Base-by-base conservation (phyloP, 2,888 invertebrate species). In the Cosmia pyralina region DNA sequence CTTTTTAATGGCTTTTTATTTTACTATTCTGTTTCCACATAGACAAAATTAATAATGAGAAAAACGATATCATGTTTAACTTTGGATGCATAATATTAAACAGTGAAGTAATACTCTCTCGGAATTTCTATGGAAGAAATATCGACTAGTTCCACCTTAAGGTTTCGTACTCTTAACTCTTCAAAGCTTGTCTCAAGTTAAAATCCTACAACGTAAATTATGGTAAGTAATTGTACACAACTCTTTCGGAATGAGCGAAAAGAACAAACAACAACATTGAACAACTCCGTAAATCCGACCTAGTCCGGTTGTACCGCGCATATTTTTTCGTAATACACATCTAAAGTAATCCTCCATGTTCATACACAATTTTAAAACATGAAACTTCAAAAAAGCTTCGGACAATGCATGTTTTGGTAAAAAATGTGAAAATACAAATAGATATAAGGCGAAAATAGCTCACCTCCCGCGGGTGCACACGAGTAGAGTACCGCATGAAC, bases 401-500 rank as follows among this genome's bases (percentile, higher is more conserved):
- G 15, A 60, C 75, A 79, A 67, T 72, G 60, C 19, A 63, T 48
- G 55, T 72, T 73, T 81, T 74, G 10, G 28, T 11, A 17, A 62
- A 69, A 62, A 57, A 75, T 41, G 5, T 38, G 55, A 34, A 65
- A 79, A 72, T 58, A 74, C 57, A 70, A 76, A 69, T 59, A 68
- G n/a, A 50, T 69, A 55, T 46, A 53, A 38, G 46, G 46, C 34
- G 72, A 62, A 55, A 67, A 73, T 72, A 69, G 69, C 69, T 60
- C 55, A 67, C 59, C 85, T 88, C 89, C 86, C 83, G 69, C 82
- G 85, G 85, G 88, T 83, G 66, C 62, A 53, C 66, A 50, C 46
- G 75, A n/a, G 57, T 52, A 15, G 38, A 68, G 41, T 52, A n/a
- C 19, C 34, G 48, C 86, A 81, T 76, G 87, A 86, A 84, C 86